Conservation (phyloP, 2,113 vertebrate species). For the Pitta sordida region DNA sequence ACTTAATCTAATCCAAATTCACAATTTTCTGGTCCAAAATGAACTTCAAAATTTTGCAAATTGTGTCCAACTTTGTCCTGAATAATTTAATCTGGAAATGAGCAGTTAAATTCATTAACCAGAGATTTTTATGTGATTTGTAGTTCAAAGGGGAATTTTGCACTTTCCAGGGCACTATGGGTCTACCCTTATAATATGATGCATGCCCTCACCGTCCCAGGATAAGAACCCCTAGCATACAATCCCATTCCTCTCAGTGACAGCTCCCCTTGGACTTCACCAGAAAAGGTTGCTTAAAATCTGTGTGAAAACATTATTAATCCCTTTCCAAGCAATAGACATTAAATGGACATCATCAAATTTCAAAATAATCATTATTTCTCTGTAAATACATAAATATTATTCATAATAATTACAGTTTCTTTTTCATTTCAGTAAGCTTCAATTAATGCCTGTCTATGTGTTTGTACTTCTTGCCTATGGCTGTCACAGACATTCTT, state of each 20-base stretch:
- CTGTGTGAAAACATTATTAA: neutral
- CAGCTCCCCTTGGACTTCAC: neutral
- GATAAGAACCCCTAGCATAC: neutral
- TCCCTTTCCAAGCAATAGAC: neutral
- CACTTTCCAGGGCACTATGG: neutral
- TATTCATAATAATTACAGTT: neutral
- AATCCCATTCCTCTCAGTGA: neutral
- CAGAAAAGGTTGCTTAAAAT: neutral
- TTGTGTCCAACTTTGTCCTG: neutral
- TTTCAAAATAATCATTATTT: neutral
- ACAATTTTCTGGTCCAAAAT: neutral
- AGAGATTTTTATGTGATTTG: neutral
- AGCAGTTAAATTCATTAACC: neutral
- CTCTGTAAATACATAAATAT: neutral
- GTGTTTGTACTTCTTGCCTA: neutral
- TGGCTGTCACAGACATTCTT: neutral
- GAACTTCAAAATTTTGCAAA: neutral
- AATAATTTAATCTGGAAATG: neutral
- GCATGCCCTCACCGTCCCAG: accelerated
- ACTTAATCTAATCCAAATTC: neutral
- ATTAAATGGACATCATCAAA: too few relatives aligned
- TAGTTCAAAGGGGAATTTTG: neutral
- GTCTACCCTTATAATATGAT: neutral
- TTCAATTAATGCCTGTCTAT: neutral
- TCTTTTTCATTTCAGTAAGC: neutral